Evolutionary conservation across 2,888 invertebrate genomes (phyloP), one percentile per base, ranked within the genome.

Genomic region (Serripes groenlandicus): DNA sequence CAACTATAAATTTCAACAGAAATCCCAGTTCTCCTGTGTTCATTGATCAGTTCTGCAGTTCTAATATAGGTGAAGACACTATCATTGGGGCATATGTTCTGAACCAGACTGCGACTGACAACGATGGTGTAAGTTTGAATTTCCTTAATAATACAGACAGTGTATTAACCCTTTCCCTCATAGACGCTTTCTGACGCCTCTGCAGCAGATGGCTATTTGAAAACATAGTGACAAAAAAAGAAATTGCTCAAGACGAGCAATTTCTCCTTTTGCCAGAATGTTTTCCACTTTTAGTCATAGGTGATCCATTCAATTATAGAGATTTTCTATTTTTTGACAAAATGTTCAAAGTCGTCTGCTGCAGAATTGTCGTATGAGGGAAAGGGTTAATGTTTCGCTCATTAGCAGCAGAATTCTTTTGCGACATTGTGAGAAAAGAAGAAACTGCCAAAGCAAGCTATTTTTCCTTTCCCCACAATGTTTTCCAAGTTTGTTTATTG

Each of bases 21-120:
- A 93, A 93, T 75, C 91, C 92, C 21, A 90, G 90, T 74, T 72
- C 83, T 15, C 93, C 93, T 18, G 62, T 74, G 26, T 93, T 93
- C 75, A 34, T 64, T 3, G 64, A 78, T 7, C 42, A 23, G 15
- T 70, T 30, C 2, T 92, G 90, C 64, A 76, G 80, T 21, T 80
- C 79, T 21, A 81, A 81, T 1, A 84, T 93, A 7, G 35, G 89
- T 1, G 92, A 92, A 37, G 82, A 81, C 42, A 87, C 77, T 37
- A 72, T 81, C 0, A 74, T 92, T 5, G 91, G 91, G 21, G 77
- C 87, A 1, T 64, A 87, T 18, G 84, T 93, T n/a, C 72, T 92
- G 32, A 84, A 88, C 37, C 81, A 89, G 1, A 85, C 88, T 52
- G 93, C 92, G 7, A 84, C 84, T n/a, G 93, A 93, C 82, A 71